Evolutionary conservation across 2,888 invertebrate genomes (phyloP).

Genomic region (Lathronympha strigana): DNA sequence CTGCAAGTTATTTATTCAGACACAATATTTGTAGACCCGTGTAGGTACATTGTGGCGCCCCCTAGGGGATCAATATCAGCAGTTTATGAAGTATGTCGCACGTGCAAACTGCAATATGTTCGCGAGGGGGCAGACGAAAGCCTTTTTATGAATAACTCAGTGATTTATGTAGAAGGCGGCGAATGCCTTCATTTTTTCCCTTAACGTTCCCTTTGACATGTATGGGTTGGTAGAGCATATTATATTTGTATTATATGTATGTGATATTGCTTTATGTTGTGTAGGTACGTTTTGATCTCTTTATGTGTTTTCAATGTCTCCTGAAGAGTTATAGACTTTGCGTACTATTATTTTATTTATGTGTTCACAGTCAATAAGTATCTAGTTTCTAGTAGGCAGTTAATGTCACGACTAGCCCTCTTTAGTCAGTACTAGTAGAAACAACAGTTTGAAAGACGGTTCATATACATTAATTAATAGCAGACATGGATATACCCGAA

Average conservation of each 20-base stretch:
- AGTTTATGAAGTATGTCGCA: constrained; percentile 81
- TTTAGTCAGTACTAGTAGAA: no score
- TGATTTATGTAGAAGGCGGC: constrained; percentile 75
- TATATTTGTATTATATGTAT: constrained; percentile 11
- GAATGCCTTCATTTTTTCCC: constrained; percentile 55
- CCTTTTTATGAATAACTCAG: constrained; percentile 82
- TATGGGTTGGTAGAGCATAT: constrained; percentile 37
- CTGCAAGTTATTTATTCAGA: constrained; percentile 47
- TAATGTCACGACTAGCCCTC: no score
- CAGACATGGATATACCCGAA: no score
- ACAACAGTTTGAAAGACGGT: no score
- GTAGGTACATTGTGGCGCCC: constrained; percentile 72
- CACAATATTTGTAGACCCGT: constrained; percentile 65
- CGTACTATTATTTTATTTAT: no score
- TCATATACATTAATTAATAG: no score
- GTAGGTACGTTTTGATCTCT: not conserved
- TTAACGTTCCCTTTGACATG: constrained; percentile 52
- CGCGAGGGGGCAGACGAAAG: constrained; percentile 65
- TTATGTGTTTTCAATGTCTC: not conserved
- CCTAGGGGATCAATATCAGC: constrained; percentile 69
- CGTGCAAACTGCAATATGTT: constrained; percentile 81
- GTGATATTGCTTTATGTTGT: not conserved
- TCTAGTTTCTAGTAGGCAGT: no score
- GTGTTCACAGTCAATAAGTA: no score
- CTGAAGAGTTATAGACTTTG: not conserved